These are phyloP conservation scores for Junco hyemalis DNA, from an alignment of 2,113 vertebrate species.

Conservation along the genomic window DNA sequence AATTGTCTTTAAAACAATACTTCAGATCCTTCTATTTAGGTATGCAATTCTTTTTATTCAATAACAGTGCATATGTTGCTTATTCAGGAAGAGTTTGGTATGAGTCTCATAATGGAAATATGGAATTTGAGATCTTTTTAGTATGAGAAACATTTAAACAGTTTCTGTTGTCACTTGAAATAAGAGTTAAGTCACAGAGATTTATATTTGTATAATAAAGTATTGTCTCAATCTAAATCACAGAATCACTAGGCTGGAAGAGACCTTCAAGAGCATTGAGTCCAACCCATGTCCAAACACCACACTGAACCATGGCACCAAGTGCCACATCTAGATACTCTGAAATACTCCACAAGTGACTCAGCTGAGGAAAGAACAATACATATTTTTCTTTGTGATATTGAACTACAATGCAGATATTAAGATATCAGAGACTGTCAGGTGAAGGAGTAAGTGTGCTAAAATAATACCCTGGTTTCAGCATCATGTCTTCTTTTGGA, in stretches of 20 bases:
- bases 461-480: neutral
- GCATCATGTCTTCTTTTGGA: neutral
- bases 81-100: neutral
- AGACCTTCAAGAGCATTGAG: neutral
- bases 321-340: neutral
- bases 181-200: neutral
- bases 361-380: neutral
- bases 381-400: neutral
- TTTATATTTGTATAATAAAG: neutral
- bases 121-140: neutral
- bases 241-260: neutral
- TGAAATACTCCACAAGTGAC: neutral
- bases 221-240: neutral
- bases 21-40: neutral
- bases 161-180: neutral
- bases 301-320: neutral
- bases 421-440: neutral
- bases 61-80: neutral
- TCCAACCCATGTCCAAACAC: neutral
- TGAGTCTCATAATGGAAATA: neutral
- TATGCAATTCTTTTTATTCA: neutral
- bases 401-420: neutral
- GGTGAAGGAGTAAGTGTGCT: neutral
- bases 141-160: neutral
- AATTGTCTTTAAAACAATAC: neutral